phyloP scores from a whole-genome alignment of 2,113 vertebrate species.

The Burhinus bistriatus region DNA sequence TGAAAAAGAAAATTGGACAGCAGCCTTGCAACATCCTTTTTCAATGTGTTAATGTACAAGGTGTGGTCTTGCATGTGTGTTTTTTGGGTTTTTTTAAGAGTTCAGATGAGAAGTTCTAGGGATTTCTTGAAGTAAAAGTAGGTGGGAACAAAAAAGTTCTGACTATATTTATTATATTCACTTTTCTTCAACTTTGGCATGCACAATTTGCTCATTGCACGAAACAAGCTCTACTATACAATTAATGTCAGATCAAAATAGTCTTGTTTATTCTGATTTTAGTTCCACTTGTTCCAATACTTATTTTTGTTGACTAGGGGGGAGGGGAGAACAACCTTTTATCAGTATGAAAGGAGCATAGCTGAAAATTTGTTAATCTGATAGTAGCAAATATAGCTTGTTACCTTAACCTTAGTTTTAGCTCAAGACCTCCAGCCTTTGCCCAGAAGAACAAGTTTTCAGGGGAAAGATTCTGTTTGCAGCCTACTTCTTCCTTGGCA shows the following conservation, averaged over 20 bases:
- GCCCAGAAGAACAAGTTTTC: neutral
- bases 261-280: constrained; percentile 58
- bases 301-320: constrained; percentile 33
- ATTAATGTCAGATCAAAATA: constrained; percentile 61
- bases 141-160: neutral
- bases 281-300: constrained; percentile 33
- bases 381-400: neutral
- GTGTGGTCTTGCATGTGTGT: neutral
- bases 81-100: neutral
- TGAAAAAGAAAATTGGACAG: neutral
- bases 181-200: constrained; percentile 31
- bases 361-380: constrained; percentile 13
- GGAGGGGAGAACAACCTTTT: neutral
- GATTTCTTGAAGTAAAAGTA: constrained; percentile 12
- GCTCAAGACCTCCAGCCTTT: neutral
- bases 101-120: neutral
- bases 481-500: neutral
- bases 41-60: neutral
- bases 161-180: constrained; percentile 6
- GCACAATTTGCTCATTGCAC: constrained; percentile 36
- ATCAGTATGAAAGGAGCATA: constrained; percentile 16
- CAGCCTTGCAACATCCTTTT: neutral
- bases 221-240: constrained; percentile 46
- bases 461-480: neutral
- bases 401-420: neutral